Evolutionary conservation across 2,797 vertebrate species (phyloP), one percentile per base, ranked within the genome.

Genomic region (Sternotherus odoratus): DNA sequence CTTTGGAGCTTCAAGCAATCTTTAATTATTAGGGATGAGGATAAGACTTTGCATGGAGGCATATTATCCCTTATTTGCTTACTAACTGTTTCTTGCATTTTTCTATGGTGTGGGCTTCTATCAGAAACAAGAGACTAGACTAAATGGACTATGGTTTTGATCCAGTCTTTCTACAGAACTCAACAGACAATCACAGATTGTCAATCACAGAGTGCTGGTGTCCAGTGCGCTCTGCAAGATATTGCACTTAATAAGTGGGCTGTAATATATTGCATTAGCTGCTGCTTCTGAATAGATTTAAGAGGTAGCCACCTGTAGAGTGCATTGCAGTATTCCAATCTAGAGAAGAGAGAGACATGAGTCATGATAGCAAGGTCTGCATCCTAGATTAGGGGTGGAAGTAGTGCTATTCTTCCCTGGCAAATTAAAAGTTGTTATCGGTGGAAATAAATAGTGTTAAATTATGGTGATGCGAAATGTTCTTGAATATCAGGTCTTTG

Each of bases 401-500:
- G 5, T 36, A 69, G 17, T 36, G n/a, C n/a, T 46, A 46, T 16
- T 46, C 24, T 75, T 75, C 72, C 12, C 24, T 46, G 43, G 24
- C 15, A 28, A 48, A 19, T 56, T 85, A 82, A 77, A 28, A 78
- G 2, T 54, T 81, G 6, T 89, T 92, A 57, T 90, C 92, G 30
- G 12, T 80, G 53, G 79, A 74, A 75, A 92, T 88, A 87, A 57
- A 54, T 57, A 69, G n/a, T 36, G 16, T 23, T 69, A 69, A 36
- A n/a, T n/a, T 80, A 15, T 63, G 39, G 54, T 48, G 53, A 77
- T 49, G 46, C 81, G 13, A 11, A 90, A 83, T 43, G 15, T 51
- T 89, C 81, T 72, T 50, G 50, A 79, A 91, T 94, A 36, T 87
- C 77, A 81, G 17, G 6, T 54, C 93, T 90, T 28, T 77, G 15